Evolutionary conservation across 1,140 invertebrate species (phyloP), one percentile per base, ranked within the genome.

Genomic region (Drosophila sucinea): DNA sequence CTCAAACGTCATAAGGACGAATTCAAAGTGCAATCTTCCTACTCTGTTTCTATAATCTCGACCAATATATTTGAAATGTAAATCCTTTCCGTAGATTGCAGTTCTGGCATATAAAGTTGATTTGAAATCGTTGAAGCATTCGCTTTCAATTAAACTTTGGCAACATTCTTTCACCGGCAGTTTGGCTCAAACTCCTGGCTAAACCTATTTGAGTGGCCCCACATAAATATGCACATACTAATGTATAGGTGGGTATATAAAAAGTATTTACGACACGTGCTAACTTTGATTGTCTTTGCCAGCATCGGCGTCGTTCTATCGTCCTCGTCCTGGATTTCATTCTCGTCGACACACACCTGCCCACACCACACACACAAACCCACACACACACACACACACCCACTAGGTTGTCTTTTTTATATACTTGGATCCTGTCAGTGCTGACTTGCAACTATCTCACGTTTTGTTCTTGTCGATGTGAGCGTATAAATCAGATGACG

Each of bases 181-280:
- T 29, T 8, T n/a, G 40, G n/a, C 33, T 35, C 5, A 35, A 38
- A 38, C 35, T 38, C 35, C 11, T 38, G 7, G 23, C 33, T 69
- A 55, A 76, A 77, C 66, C 61, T 69, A 65, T 65, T 65, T 65
- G 41, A 71, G 40, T 60, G 56, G 56, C 35, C 67, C 32, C 60
- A 64, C 74, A 77, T 77, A 77, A 77, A 77, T 77, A 77, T 77
- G 74, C 73, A 77, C 74, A 77, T 77, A 77, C 73, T 77, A 77
- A 77, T 77, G 67, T 51, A 47, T 70, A 63, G 65, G 62, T 76
- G 61, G 65, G 58, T 40, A 58, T 60, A 77, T 81, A 75, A 64
- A 51, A 81, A 61, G 74, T 70, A 77, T 77, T 77, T 77, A 77
- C 74, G 74, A 77, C 74, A 77, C 73, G 74, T 77, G 73, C 74